A percentile compares a stretch with the other conserved stretches of the same genome.
These are phyloP conservation scores for Anabas testudineus DNA, from an alignment of 2,797 vertebrate genomes.

Conservation along the genomic window DNA sequence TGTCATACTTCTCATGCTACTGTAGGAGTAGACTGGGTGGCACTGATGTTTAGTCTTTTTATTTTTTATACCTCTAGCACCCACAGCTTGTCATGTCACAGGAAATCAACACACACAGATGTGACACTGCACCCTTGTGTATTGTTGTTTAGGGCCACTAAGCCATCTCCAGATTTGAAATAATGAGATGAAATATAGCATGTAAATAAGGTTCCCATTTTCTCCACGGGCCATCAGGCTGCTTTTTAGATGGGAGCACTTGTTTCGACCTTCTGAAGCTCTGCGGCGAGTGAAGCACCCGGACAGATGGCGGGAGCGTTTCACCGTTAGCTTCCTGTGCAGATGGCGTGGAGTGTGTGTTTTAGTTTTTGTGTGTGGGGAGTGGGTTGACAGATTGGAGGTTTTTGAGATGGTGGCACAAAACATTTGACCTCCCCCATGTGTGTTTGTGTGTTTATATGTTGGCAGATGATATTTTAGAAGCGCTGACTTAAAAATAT, in stretches of 20 bases:
- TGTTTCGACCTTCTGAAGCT: constrained; percentile 49
- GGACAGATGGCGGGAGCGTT: constrained; percentile 53
- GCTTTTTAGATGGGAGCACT: constrained; percentile 27
- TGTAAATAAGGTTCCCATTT: constrained; percentile 44
- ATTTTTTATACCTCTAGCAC: constrained; percentile 18
- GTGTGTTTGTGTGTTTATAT: constrained; percentile 12
- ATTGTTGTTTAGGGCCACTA: constrained; percentile 23
- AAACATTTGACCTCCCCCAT: constrained; percentile 36
- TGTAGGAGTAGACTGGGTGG: background rate
- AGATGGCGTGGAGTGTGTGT: constrained; percentile 40
- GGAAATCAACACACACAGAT: constrained; percentile 55
- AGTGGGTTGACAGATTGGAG: constrained; percentile 31
- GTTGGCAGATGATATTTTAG: constrained; percentile 8
- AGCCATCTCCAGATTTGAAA: constrained; percentile 35
- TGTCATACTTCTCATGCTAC: background rate
- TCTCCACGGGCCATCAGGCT: constrained; percentile 35
- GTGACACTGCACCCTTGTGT: constrained; percentile 32
- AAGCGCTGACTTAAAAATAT: background rate
- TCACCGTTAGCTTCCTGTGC: constrained; percentile 21
- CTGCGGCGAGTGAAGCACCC: constrained; percentile 6
- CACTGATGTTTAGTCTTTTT: background rate
- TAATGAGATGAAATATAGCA: constrained; percentile 58
- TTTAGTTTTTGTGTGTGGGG: constrained; percentile 22
- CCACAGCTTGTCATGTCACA: constrained; percentile 55
- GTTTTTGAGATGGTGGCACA: constrained; percentile 15